Evolutionary conservation across 2,113 vertebrate species (phyloP).

Genomic region (Chaetodon auriga): DNA sequence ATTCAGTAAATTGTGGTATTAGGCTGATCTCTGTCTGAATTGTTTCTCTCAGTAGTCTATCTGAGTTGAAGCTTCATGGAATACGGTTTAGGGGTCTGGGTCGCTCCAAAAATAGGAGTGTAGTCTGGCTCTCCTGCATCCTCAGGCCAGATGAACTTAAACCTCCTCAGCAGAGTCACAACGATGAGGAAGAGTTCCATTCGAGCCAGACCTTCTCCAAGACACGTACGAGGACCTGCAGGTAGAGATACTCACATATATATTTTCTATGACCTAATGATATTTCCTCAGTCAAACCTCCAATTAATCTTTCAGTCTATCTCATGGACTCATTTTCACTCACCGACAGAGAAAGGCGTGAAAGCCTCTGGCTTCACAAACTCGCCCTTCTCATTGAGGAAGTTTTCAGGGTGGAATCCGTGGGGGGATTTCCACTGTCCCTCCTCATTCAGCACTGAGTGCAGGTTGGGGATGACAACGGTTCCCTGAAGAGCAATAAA

Average conservation of each 20-base stretch:
- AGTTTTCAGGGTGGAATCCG: slow-evolving; percentile 77
- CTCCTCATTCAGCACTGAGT: slow-evolving; percentile 65
- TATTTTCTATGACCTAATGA: not conserved
- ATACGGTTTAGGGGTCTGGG: slow-evolving; percentile 65
- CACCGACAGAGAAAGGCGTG: slow-evolving; percentile 63
- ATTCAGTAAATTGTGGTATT: not conserved
- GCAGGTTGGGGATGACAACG: slow-evolving; percentile 69
- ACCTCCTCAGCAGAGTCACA: slow-evolving; percentile 59
- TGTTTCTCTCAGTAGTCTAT: not conserved
- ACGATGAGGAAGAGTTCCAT: slow-evolving; percentile 71
- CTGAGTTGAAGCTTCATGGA: slow-evolving; percentile 54
- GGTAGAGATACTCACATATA: not conserved
- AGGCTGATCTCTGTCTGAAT: not conserved
- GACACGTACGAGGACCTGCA: slow-evolving; percentile 71
- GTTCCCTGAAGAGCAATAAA: slow-evolving; percentile 62
- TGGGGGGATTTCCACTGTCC: slow-evolving; percentile 75
- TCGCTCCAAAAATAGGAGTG: slow-evolving; percentile 49
- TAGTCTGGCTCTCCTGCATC: slow-evolving; percentile 64
- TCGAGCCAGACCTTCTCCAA: slow-evolving; percentile 67
- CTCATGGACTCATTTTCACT: not conserved
- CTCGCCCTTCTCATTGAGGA: slow-evolving; percentile 73
- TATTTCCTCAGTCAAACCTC: not conserved
- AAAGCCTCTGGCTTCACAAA: slow-evolving; percentile 76
- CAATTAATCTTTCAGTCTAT: not conserved
- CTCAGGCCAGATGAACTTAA: slow-evolving; percentile 69